Percentiles rank a stretch among this genome's conserved stretches.
Conservation (phyloP, 2,113 vertebrate genomes). For the Percopsis transmontana region DNA sequence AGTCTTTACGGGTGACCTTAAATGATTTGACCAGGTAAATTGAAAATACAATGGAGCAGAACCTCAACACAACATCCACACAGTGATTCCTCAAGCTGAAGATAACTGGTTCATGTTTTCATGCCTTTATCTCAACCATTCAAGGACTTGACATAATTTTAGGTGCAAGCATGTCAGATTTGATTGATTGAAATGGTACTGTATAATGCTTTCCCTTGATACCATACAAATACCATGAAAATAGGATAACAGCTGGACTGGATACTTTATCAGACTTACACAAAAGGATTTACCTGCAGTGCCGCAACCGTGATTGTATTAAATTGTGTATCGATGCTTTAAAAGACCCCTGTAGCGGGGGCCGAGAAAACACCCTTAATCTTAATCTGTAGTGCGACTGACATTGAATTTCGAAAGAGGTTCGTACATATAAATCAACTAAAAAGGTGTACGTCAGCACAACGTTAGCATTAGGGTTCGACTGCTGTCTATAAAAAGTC, state of each 20-base stretch:
- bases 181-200: constrained; percentile 74
- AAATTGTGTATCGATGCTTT: constrained; percentile 63
- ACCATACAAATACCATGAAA: constrained; percentile 65
- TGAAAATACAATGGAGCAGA: no score
- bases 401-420: constrained; percentile 13
- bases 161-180: constrained; percentile 74
- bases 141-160: constrained; percentile 68
- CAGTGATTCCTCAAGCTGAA: neutral
- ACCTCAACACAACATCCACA: no score
- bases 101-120: constrained; percentile 48
- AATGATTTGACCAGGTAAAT: no score
- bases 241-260: constrained; percentile 76
- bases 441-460: neutral
- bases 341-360: constrained; percentile 28
- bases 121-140: constrained; percentile 54
- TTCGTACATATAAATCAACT: constrained; percentile 9
- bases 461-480: neutral
- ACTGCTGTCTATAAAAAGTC: neutral
- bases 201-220: constrained; percentile 58
- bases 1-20: no score
- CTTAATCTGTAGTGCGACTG: constrained; percentile 10
- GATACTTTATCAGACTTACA: constrained; percentile 77
- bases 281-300: constrained; percentile 73
- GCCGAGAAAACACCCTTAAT: constrained; percentile 34
- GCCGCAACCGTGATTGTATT: constrained; percentile 65